Base-by-base conservation (phyloP, 2,888 invertebrate genomes). In the Thysanoteuthis rhombus region DNA sequence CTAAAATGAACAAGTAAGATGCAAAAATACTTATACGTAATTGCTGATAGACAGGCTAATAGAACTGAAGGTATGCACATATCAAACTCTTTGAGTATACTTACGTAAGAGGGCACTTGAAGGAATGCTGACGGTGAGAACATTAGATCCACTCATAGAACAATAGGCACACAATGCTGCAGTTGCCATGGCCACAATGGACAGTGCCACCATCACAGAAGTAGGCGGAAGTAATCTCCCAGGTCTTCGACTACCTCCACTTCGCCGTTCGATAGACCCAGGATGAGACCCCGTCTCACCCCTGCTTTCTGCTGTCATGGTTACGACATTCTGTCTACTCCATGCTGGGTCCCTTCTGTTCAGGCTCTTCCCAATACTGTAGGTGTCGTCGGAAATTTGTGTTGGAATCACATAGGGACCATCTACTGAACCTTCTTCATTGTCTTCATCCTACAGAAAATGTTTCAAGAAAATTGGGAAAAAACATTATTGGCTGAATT, bases 281-380 rank as follows among this genome's bases (percentile, higher is more conserved):
- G 92, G 45, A 92, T 92, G 42, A 92, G 42, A 92, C 92, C 92
- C 92, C 58, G 93, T 93, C 93, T 93, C 93, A 47, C 93, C 93
- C 93, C 93, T 93, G 93, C 93, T 58, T 92, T 92, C 92, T 93
- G 93, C 38, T 93, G 93, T 93, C 93, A 93, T 93, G 93, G 93
- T 93, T 93, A 93, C 93, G 92, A 92, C 92, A 93, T 93, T 58
- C 58, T 93, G 93, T 93, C 93, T 93, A 93, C 93, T 93, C 93
- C 93, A 93, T 93, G 93, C 39, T 93, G 47, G 93, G 58, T 93
- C 93, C 58, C 58, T 93, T 58, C 58, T 47, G 38, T 93, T 47
- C 58, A 93, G 47, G 47, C 93, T 47, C 93, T 93, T 58, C 58
- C 93, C 93, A 47, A 58, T 93, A 92, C 45, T 40, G 40, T 45